Evolutionary conservation across 1,140 invertebrate genomes (phyloP), one percentile per base, ranked within the genome.

Genomic region (Gryon sp.): DNA sequence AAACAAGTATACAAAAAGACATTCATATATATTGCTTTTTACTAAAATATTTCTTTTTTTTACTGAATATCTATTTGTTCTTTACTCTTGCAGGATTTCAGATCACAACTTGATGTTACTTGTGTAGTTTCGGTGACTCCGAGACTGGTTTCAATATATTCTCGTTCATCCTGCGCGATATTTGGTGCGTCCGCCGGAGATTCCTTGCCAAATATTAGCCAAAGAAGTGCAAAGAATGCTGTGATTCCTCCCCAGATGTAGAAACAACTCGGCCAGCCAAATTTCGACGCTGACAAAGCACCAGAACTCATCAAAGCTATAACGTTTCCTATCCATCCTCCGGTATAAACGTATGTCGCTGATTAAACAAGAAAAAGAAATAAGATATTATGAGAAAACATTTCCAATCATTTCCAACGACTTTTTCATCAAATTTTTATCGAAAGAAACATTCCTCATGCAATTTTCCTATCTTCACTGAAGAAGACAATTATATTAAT

Each of bases 261-360:
- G 74, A 91, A 92, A 26, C 90, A 89, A 2, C 88, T 87, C 0
- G 92, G 91, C 93, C 93, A 93, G 0, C 92, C 92, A 0, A 91
- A 76, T 0, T 77, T 15, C 0, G 91, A 90, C 2, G 88, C 87
- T 0, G 92, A 86, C 5, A 93, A 85, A 19, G 90, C 87, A 0
- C 92, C 92, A 5, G 90, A 90, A 34, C 91, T 87, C 7, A 91
- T 88, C 14, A 93, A 80, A n/a, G 91, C 89, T n/a, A 92, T 75
- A 4, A 93, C 91, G 15, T 92, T 92, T 2, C 93, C 92, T 1
- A 93, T 82, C 60, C 92, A 90, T 62, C 90, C 90, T 18, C 91
- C 91, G 81, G 85, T 83, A 81, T 88, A 89, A 19, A 87, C 84
- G 15, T 84, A 87, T 2, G 82, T 77, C 6, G 83, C 87, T 88